Conservation (phyloP, 2,888 invertebrate species). For the Nomada ferruginata region DNA sequence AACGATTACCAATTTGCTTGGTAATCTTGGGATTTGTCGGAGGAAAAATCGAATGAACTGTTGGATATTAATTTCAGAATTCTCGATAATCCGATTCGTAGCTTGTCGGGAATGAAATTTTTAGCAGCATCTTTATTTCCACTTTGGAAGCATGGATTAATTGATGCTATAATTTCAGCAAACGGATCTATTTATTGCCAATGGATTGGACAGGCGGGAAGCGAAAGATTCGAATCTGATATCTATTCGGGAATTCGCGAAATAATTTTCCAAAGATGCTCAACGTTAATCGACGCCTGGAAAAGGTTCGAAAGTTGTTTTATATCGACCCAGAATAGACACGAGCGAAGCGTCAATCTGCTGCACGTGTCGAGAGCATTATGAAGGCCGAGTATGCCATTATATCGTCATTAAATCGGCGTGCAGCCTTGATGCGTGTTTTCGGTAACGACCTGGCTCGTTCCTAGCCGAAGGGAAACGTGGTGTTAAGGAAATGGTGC, state of each 20-base stretch:
- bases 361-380: constrained; percentile 69
- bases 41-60: too few species aligned
- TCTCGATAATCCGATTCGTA: too few species aligned
- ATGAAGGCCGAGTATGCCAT: constrained; percentile 65
- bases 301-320: background rate
- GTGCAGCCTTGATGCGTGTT: constrained; percentile 64
- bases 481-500: constrained; percentile 55
- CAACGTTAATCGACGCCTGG: background rate
- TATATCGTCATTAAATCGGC: constrained; percentile 72
- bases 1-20: constrained; percentile 9
- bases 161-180: too few species aligned
- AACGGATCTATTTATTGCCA: too few species aligned
- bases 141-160: too few species aligned
- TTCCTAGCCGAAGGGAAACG: constrained; percentile 52
- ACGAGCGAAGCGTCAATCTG: constrained; percentile 16
- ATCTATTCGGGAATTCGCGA: too few species aligned
- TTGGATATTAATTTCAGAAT: too few species aligned
- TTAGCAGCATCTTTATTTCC: too few species aligned
- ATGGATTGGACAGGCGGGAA: too few species aligned
- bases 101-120: too few species aligned
- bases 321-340: constrained; percentile 13
- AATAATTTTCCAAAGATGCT: background rate
- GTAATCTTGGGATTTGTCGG: background rate
- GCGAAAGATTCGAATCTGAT: too few species aligned
- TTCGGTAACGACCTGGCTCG: constrained; percentile 68